Evolutionary conservation across 2,797 vertebrate genomes (phyloP).

Genomic region (Crocodylus rhombifer): DNA sequence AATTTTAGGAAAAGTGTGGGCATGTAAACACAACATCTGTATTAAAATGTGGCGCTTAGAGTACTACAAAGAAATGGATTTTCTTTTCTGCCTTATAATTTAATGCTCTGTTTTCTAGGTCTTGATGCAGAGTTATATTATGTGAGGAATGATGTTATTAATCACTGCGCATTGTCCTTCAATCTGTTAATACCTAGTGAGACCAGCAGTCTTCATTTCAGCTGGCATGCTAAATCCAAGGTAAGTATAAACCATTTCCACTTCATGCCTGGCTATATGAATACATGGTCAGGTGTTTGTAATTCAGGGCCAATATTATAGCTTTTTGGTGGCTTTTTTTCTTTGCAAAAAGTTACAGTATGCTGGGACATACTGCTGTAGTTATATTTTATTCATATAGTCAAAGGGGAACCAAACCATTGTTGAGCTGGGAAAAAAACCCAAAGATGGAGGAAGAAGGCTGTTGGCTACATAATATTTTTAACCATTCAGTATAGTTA

Average conservation of each 20-base stretch:
- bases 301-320: accelerated
- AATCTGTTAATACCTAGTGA: constrained; percentile 93
- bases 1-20: not conserved
- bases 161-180: constrained; percentile 95
- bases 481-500: not conserved
- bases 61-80: not conserved
- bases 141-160: constrained; percentile 94
- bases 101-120: constrained; percentile 79
- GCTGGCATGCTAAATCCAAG: constrained; percentile 94
- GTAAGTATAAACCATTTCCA: constrained; percentile 64
- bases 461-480: not conserved
- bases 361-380: not conserved
- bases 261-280: not conserved
- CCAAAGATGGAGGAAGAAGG: not conserved
- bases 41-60: not conserved
- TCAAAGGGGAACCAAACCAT: not conserved
- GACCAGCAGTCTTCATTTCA: constrained; percentile 96
- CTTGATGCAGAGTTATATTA: constrained; percentile 97
- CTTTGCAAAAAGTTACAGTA: not conserved
- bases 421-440: not conserved
- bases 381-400: not conserved
- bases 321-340: not conserved
- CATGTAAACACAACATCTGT: not conserved
- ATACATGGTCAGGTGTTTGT: accelerated
- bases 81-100: not conserved